These are phyloP conservation scores for Aptenodytes forsteri DNA, from an alignment of 2,113 vertebrate genomes.

Conservation along the genomic window DNA sequence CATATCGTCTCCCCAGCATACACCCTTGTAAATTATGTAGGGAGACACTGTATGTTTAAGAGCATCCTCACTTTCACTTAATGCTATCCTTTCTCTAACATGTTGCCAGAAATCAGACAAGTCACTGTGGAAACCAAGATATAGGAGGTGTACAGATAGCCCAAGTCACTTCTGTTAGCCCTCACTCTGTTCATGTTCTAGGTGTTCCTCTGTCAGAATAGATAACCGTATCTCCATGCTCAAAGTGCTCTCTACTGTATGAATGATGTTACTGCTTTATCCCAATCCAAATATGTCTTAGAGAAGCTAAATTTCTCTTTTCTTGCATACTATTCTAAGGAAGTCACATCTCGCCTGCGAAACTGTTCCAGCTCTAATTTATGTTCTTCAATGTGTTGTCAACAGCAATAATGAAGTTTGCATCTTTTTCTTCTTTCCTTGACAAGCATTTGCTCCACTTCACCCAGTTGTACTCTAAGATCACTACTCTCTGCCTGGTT, in stretches of 20 bases:
- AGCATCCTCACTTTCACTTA: not conserved
- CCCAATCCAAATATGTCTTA: not conserved
- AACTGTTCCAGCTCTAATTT: constrained; percentile 70
- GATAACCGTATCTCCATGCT: not conserved
- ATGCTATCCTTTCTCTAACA: not conserved
- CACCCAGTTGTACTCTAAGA: constrained; percentile 70
- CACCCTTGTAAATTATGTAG: not conserved
- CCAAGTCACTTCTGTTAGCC: not conserved
- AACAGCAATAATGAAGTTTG: constrained; percentile 54
- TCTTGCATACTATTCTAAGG: not conserved
- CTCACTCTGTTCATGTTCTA: not conserved
- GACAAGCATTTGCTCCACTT: constrained; percentile 65
- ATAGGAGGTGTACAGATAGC: not conserved
- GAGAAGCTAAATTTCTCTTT: not conserved
- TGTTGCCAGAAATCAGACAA: not conserved
- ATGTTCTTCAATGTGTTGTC: constrained; percentile 55
- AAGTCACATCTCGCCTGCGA: constrained; percentile 65
- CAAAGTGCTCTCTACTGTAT: not conserved
- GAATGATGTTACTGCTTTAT: not conserved
- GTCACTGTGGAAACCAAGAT: not conserved
- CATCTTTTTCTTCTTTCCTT: constrained; percentile 42
- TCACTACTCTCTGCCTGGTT: constrained; percentile 75
- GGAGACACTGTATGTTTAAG: not conserved
- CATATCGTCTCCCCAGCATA: not conserved
- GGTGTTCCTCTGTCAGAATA: not conserved